Evolutionary conservation across 2,888 invertebrate species (phyloP).

Genomic region (Trichopoda pennipes): DNA sequence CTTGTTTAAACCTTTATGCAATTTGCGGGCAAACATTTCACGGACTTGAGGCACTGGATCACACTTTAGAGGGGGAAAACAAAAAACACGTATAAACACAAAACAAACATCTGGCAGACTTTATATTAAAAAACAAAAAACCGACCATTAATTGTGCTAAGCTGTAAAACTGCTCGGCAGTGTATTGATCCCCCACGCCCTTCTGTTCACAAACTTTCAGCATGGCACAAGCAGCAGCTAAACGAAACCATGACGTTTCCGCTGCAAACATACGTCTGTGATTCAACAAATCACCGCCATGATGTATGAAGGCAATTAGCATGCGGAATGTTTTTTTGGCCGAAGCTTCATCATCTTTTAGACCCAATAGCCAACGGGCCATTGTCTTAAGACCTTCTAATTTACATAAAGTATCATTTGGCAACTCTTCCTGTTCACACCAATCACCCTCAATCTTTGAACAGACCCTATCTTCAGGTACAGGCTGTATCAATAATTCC

Average conservation of each 20-base stretch:
- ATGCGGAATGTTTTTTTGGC: slow-evolving; percentile 97
- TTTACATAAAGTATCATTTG: slow-evolving; percentile 95
- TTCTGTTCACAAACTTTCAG: slow-evolving; percentile 98
- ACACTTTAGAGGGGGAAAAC: slow-evolving; percentile 81
- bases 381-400: slow-evolving; percentile 97
- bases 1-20: slow-evolving; percentile 93
- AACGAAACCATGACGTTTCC: slow-evolving; percentile 95
- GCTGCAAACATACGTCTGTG: slow-evolving; percentile 89
- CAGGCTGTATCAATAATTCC: slow-evolving; percentile 93
- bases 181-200: slow-evolving; percentile 96
- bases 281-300: slow-evolving; percentile 92
- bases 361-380: slow-evolving; percentile 96
- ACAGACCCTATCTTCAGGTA: slow-evolving; percentile 82
- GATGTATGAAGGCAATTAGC: slow-evolving; percentile 95
- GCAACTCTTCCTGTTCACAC: slow-evolving; percentile 93
- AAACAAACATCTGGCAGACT: neutral
- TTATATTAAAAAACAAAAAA: neutral
- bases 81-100: neutral
- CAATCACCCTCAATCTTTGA: slow-evolving; percentile 82
- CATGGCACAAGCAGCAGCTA: slow-evolving; percentile 97
- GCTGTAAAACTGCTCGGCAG: slow-evolving; percentile 96
- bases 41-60: slow-evolving; percentile 91
- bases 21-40: slow-evolving; percentile 92
- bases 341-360: slow-evolving; percentile 92
- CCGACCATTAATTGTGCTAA: slow-evolving; percentile 93